A percentile compares a stretch with the other conserved stretches of the same genome.
phyloP scores from a whole-genome alignment of 2,888 invertebrate genomes.

The Auanema freiburgensis region DNA sequence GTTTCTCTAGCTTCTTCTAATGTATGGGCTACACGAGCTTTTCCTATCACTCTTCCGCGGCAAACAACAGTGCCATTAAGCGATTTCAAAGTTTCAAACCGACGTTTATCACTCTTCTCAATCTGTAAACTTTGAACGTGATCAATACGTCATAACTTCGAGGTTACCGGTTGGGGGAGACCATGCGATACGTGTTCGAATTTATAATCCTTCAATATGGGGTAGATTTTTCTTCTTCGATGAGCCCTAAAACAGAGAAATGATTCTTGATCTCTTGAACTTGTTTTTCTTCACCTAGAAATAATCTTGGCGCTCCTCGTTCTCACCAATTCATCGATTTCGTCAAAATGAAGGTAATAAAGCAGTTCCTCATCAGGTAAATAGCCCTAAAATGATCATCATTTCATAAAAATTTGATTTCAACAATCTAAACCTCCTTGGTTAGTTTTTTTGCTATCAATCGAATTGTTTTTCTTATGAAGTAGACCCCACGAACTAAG shows the following conservation, averaged over 20 bases:
- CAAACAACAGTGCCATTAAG: conserved; percentile 76
- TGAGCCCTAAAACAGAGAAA: conserved; percentile 70
- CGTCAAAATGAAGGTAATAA: conserved; percentile 65
- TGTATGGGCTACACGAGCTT: conserved; percentile 76
- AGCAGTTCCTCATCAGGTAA: conserved; percentile 65
- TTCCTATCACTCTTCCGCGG: conserved; percentile 73
- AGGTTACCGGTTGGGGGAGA: conserved; percentile 65
- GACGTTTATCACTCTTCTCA: neutral
- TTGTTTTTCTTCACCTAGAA: conserved; percentile 24
- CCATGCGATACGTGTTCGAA: conserved; percentile 73
- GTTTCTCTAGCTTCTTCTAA: conserved; percentile 72
- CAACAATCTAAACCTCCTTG: conserved; percentile 21
- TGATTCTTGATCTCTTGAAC: conserved; percentile 3
- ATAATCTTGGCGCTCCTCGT: conserved; percentile 37
- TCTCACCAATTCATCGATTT: conserved; percentile 59
- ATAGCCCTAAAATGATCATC: conserved; percentile 57
- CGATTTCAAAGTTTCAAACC: conserved; percentile 13
- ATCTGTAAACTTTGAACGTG: neutral
- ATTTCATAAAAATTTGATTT: neutral
- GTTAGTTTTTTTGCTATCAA: conserved; percentile 33
- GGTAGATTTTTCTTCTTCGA: conserved; percentile 72
- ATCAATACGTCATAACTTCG: no score
- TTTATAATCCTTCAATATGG: conserved; percentile 71
- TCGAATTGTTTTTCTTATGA: conserved; percentile 29
- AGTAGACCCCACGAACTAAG: conserved; percentile 35